Conservation (phyloP, 2,797 vertebrate genomes). For the Alauda arvensis region DNA sequence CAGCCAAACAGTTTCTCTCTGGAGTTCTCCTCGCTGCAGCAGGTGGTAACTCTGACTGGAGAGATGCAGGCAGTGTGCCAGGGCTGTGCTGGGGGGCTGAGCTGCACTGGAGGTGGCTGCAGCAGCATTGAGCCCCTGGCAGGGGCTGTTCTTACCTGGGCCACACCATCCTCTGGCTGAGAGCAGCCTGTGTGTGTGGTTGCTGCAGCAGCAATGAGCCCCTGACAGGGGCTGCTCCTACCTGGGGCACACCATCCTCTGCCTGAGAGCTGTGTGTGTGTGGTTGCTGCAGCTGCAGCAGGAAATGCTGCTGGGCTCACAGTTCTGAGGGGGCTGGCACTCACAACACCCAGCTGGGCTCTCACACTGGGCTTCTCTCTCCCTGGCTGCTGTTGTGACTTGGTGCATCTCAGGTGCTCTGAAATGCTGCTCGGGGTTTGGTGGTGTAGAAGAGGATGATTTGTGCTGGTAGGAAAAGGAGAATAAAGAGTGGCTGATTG, state of each 20-base stretch:
- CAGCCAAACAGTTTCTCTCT: neutral
- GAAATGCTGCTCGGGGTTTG: neutral
- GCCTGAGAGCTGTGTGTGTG: neutral
- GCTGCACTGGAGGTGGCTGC: neutral
- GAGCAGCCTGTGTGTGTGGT: fast-evolving
- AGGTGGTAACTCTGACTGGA: neutral
- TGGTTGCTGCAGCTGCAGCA: too few relatives aligned
- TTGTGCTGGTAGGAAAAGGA: neutral
- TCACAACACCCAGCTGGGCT: neutral
- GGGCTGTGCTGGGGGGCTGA: neutral
- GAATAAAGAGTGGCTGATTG: fast-evolving
- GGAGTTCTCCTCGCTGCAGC: neutral
- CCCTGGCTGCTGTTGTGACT: neutral
- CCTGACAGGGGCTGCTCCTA: too few relatives aligned
- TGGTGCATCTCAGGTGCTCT: fast-evolving
- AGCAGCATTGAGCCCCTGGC: neutral
- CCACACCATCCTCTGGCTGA: fast-evolving
- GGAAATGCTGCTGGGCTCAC: too few relatives aligned
- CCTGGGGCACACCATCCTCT: fast-evolving
- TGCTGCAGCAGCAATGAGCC: too few relatives aligned
- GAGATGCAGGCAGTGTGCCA: neutral
- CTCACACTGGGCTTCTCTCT: fast-evolving
- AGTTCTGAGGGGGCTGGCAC: too few relatives aligned
- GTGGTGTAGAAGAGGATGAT: neutral
- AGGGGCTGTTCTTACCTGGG: neutral